Base-by-base conservation (phyloP, 2,797 vertebrate species). In the Lacerta bilineata region DNA sequence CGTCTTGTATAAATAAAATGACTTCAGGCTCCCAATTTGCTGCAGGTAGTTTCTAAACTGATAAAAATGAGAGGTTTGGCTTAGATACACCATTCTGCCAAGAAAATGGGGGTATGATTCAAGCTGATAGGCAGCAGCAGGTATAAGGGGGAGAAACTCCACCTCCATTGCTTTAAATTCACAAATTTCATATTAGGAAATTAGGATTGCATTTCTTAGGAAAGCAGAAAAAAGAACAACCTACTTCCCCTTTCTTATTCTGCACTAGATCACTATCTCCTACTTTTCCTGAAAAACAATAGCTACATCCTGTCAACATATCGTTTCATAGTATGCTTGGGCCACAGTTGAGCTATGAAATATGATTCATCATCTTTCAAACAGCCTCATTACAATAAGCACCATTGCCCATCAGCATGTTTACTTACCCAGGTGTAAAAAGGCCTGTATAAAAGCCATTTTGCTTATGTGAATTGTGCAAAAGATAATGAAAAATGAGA, bases 11-110 rank as follows among this genome's bases (percentile, higher is more conserved):
- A 86, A 76, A 23, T 1, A 11, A 78, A 72, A 87, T 72, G 86
- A 3, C 41, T 83, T 93, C 66, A 66, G 86, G n/a, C 41, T 86
- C 2, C 79, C 88, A 83, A 18, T 50, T 76, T 72, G 15, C 75
- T 68, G 61, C 87, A 81, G 50, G 17, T 3, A 2, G 74, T 25
- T 89, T 88, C 92, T 88, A 94, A 94, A 91, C 25, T 84, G 41
- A 92, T 66, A 88, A 93, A 68, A 55, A 46, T 84, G 75, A 68
- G 33, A 89, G 84, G 64, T 84, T 55, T 33, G 66, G 46, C 72
- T 76, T 72, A 50, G 41, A 59, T 5, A 77, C 18, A 41, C 43
- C 71, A 88, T 88, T 89, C 75, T 88, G 71, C 18, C 89, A 74
- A n/a, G 46, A 36, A 7, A 29, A 4, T 1, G 55, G 78, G 4